phyloP scores from a whole-genome alignment of 2,113 vertebrate species.

The Rhegmatorhina hoffmannsi region DNA sequence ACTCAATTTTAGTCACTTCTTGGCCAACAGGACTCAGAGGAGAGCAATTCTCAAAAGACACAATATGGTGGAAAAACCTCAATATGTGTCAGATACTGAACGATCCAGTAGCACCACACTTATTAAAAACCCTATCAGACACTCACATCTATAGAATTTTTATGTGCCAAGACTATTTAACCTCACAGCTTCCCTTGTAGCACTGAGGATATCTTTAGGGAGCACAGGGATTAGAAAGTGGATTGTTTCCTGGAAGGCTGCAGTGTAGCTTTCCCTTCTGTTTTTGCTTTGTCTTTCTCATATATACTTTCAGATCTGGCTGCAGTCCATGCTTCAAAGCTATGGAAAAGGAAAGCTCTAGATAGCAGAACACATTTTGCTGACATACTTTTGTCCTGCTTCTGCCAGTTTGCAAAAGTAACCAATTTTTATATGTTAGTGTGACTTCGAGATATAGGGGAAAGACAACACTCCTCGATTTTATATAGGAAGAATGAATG shows the following conservation, averaged over 20 bases:
- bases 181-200: not conserved
- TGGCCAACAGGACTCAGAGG: not conserved
- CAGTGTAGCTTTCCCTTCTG: not conserved
- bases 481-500: not conserved
- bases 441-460: not conserved
- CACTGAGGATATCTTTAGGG: not conserved
- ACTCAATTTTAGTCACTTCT: not conserved
- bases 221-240: not conserved
- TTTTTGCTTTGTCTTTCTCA: not conserved
- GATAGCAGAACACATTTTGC: not conserved
- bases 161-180: not conserved
- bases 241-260: not conserved
- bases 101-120: not conserved
- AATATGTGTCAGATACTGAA: accelerated
- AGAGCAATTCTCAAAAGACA: not conserved
- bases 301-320: not conserved
- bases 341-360: not conserved
- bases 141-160: not conserved
- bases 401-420: not conserved
- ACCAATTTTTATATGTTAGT: not conserved
- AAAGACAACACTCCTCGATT: not conserved
- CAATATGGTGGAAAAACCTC: accelerated
- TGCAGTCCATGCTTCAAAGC: not conserved
- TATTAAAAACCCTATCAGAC: not conserved
- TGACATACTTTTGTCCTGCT: not conserved